Percentiles rank a stretch among this genome's conserved stretches.
These are phyloP conservation scores for Diaperis boleti DNA, from an alignment of 2,888 invertebrate genomes.

Conservation along the genomic window DNA sequence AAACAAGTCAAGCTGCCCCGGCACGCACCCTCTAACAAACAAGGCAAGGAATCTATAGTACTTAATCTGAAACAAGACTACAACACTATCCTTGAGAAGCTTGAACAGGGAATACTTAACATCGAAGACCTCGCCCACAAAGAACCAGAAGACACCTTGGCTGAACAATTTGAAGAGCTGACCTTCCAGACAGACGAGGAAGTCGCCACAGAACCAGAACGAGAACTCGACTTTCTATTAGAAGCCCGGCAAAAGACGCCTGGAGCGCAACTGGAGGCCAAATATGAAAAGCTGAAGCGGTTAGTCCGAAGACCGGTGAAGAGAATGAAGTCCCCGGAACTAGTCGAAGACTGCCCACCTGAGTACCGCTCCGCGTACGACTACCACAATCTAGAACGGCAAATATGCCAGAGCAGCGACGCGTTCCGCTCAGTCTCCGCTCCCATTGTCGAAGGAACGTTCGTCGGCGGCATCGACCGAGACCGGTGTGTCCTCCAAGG, in stretches of 20 bases:
- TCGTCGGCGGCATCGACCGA: constrained; percentile 57
- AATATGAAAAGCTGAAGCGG: constrained; percentile 55
- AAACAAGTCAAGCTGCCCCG: constrained; percentile 73
- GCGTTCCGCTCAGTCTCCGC: constrained; percentile 47
- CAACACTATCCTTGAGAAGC: constrained; percentile 56
- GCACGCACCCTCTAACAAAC: constrained; percentile 48
- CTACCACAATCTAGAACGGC: constrained; percentile 55
- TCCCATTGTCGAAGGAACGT: constrained; percentile 49
- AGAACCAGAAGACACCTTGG: not conserved
- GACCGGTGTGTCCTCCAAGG: constrained; percentile 58
- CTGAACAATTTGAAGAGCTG: constrained; percentile 14
- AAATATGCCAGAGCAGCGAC: constrained; percentile 52
- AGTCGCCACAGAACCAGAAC: constrained; percentile 33
- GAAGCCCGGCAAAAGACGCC: constrained; percentile 21
- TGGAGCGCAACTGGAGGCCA: constrained; percentile 42
- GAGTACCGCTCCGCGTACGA: constrained; percentile 51
- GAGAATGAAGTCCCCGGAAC: constrained; percentile 47
- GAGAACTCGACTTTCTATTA: constrained; percentile 36
- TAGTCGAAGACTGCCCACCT: constrained; percentile 46
- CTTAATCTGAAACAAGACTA: constrained; percentile 59
- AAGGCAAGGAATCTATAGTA: constrained; percentile 48
- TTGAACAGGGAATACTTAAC: constrained; percentile 57
- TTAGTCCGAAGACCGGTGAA: constrained; percentile 55
- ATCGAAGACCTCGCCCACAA: constrained; percentile 54
- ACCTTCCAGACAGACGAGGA: constrained; percentile 12